A percentile compares a stretch with the other conserved stretches of the same genome.
Conservation (phyloP, 2,797 vertebrate genomes). For the Tokudaia muenninki region DNA sequence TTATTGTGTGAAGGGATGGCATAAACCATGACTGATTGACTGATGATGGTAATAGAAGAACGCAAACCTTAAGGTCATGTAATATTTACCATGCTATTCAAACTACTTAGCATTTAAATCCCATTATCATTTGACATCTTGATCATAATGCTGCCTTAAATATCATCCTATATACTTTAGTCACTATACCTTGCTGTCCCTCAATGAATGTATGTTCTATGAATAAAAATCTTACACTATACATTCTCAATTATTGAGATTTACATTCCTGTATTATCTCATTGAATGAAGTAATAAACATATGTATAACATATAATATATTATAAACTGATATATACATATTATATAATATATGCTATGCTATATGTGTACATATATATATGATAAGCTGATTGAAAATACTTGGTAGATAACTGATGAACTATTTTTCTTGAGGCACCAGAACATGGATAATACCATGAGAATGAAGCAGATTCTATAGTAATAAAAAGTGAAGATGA, state of each 20-base stretch:
- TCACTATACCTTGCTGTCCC: not conserved
- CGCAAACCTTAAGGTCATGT: not conserved
- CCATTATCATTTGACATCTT: not conserved
- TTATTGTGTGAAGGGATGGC: not conserved
- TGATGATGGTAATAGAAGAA: not conserved
- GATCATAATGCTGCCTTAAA: not conserved
- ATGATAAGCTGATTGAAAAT: conserved; percentile 14
- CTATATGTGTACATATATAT: not conserved
- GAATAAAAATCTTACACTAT: not conserved
- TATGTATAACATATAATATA: not conserved
- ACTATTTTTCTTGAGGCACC: not conserved
- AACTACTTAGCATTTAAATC: not conserved
- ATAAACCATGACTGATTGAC: not conserved
- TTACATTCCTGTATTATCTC: not conserved
- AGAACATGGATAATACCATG: not conserved
- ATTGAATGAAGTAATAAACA: not conserved
- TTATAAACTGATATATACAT: not conserved
- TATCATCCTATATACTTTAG: not conserved
- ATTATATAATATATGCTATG: not conserved
- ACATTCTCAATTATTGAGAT: not conserved
- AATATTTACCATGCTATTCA: conserved; percentile 25
- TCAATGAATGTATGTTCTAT: not conserved
- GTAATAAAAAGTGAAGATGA: not conserved
- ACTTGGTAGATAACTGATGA: conserved; percentile 41
- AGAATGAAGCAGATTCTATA: conserved; percentile 1